These are phyloP conservation scores for Hemicrepidius hirtus DNA, from an alignment of 2,888 invertebrate genomes.

Conservation along the genomic window DNA sequence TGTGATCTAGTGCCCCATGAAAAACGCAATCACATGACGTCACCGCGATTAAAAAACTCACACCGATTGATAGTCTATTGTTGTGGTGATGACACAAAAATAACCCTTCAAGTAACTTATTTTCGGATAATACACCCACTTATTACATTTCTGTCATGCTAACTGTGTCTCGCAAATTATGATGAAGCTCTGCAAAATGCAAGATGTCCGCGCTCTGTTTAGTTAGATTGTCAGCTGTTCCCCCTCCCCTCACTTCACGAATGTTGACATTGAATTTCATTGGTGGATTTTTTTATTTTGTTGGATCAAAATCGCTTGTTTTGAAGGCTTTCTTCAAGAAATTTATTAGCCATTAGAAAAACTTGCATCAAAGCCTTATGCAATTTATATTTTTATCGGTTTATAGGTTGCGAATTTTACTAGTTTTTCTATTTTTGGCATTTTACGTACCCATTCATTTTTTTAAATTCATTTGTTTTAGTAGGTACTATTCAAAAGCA, in stretches of 20 bases:
- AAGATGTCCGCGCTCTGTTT: conserved; percentile 69
- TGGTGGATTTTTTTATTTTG: conserved; percentile 59
- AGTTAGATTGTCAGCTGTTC: conserved; percentile 71
- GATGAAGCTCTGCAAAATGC: conserved; percentile 62
- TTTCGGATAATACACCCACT: conserved; percentile 61
- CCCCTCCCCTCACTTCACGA: conserved; percentile 63
- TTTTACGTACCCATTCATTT: no score
- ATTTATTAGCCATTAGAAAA: conserved; percentile 20
- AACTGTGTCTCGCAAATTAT: conserved; percentile 60
- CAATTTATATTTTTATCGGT: conserved; percentile 2
- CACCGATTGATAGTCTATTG: conserved; percentile 60
- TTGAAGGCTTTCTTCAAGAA: conserved; percentile 35
- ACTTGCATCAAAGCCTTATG: conserved; percentile 11
- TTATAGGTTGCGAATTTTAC: no score
- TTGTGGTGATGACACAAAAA: conserved; percentile 60
- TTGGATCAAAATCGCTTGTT: conserved; percentile 46
- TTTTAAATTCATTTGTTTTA: no score
- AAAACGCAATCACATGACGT: conserved; percentile 72
- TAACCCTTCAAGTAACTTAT: conserved; percentile 57
- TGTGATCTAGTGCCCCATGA: conserved; percentile 67
- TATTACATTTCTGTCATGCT: conserved; percentile 69
- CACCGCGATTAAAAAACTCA: conserved; percentile 68
- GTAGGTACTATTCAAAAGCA: no score
- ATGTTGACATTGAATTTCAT: conserved; percentile 61
- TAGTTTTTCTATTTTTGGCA: no score